Percentiles rank a stretch among this genome's conserved stretches.
These are phyloP conservation scores for Drosophila pandora DNA, from an alignment of 1,140 invertebrate species.

Conservation along the genomic window DNA sequence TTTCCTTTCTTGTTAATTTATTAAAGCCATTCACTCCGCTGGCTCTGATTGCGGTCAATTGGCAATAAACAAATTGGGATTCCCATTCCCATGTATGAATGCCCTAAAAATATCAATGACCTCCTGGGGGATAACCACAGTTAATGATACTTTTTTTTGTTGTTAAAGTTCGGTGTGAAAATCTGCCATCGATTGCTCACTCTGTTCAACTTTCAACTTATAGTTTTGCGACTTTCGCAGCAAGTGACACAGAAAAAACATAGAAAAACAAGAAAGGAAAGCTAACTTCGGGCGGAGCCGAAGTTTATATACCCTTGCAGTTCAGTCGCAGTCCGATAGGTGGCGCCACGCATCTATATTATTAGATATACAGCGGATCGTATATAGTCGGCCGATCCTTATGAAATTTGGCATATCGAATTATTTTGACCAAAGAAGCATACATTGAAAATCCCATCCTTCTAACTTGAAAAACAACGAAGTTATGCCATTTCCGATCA, in stretches of 20 bases:
- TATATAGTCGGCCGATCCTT: too few species aligned
- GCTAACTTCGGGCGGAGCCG: too few species aligned
- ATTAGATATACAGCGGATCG: too few species aligned
- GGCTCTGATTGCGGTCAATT: slow-evolving; percentile 50
- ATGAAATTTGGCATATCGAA: too few species aligned
- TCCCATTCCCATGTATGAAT: slow-evolving; percentile 39
- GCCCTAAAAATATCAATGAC: slow-evolving; percentile 43
- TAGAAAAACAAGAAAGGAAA: too few species aligned
- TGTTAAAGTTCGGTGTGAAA: slow-evolving; percentile 48
- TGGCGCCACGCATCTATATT: too few species aligned
- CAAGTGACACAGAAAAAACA: slow-evolving; percentile 70
- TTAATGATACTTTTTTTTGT: slow-evolving; percentile 55
- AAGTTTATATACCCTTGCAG: too few species aligned
- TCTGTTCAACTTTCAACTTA: slow-evolving; percentile 76
- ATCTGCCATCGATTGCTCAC: slow-evolving; percentile 40
- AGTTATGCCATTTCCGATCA: too few species aligned
- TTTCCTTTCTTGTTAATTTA: slow-evolving; percentile 1
- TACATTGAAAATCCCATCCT: too few species aligned
- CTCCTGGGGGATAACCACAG: slow-evolving; percentile 55
- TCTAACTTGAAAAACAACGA: too few species aligned
- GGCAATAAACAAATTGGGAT: slow-evolving; percentile 23
- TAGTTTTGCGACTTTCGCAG: slow-evolving; percentile 72
- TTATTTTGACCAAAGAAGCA: too few species aligned
- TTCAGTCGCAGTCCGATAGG: too few species aligned
- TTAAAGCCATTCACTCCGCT: slow-evolving; percentile 38